These are phyloP conservation scores for Micropoecilia bifurca DNA, from an alignment of 2,797 vertebrate species.

Conservation along the genomic window DNA sequence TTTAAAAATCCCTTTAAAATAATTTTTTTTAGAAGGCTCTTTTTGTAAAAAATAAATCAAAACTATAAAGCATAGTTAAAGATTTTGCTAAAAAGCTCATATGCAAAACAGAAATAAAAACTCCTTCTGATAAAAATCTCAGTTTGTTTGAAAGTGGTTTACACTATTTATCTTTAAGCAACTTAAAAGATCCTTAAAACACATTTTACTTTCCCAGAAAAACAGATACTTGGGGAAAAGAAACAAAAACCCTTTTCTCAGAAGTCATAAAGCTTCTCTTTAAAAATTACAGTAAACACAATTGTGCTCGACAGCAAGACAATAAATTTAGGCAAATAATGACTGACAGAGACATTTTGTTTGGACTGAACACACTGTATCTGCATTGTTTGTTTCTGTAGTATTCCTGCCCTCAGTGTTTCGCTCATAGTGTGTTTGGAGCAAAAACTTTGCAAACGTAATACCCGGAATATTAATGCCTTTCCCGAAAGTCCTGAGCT, in stretches of 20 bases:
- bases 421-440: not conserved
- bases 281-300: conserved; percentile 1
- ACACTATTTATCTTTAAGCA: not conserved
- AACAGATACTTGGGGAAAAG: not conserved
- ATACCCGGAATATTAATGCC: not conserved
- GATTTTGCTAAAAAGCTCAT: not conserved
- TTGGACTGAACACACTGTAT: not conserved
- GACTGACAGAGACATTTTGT: not conserved
- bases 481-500: conserved; percentile 2
- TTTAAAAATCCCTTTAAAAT: not conserved
- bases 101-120: not conserved
- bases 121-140: not conserved
- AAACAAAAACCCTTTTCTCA: not conserved
- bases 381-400: not conserved
- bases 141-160: not conserved
- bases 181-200: not conserved
- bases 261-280: not conserved
- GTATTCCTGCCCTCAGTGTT: not conserved
- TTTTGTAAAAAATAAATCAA: too few species aligned
- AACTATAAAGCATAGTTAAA: not conserved
- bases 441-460: not conserved
- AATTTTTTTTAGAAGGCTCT: not conserved
- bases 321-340: not conserved
- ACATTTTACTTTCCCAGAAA: not conserved
- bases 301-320: not conserved